These are phyloP conservation scores for Pimpla rufipes DNA, from an alignment of 2,888 invertebrate species.

Conservation along the genomic window DNA sequence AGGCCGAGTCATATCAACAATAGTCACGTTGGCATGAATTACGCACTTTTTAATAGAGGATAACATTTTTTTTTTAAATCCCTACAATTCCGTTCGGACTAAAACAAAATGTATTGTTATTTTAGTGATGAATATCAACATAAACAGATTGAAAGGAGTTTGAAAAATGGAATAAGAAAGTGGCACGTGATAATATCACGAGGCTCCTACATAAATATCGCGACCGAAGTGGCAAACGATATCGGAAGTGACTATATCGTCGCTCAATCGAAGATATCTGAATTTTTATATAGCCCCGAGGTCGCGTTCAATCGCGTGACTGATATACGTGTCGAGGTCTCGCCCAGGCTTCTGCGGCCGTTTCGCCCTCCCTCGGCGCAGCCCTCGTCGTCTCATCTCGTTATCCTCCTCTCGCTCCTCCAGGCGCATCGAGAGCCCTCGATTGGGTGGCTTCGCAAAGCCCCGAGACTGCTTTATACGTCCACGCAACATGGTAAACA, in stretches of 20 bases:
- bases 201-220: not conserved
- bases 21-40: too few species aligned
- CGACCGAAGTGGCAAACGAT: not conserved
- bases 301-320: slow-evolving; percentile 28
- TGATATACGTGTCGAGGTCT: slow-evolving; percentile 26
- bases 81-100: too few species aligned
- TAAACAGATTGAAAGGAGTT: too few species aligned
- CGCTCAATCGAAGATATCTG: slow-evolving; percentile 16
- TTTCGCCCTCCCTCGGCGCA: slow-evolving; percentile 1
- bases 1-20: too few species aligned
- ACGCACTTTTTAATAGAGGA: too few species aligned
- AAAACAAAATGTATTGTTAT: too few species aligned
- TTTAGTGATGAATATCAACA: too few species aligned
- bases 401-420: slow-evolving; percentile 47
- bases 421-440: slow-evolving; percentile 53
- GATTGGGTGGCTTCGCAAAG: slow-evolving; percentile 76
- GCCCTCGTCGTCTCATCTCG: slow-evolving; percentile 28
- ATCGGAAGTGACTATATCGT: not conserved
- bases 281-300: slow-evolving; percentile 37
- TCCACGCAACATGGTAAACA: slow-evolving; percentile 30
- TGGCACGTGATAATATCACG: not conserved
- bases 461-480: slow-evolving; percentile 69
- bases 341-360: slow-evolving; percentile 26
- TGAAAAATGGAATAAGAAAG: not conserved
- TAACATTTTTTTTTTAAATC: too few species aligned